Evolutionary conservation across 2,888 invertebrate species (phyloP).

Genomic region (Philopedon plagiatum): DNA sequence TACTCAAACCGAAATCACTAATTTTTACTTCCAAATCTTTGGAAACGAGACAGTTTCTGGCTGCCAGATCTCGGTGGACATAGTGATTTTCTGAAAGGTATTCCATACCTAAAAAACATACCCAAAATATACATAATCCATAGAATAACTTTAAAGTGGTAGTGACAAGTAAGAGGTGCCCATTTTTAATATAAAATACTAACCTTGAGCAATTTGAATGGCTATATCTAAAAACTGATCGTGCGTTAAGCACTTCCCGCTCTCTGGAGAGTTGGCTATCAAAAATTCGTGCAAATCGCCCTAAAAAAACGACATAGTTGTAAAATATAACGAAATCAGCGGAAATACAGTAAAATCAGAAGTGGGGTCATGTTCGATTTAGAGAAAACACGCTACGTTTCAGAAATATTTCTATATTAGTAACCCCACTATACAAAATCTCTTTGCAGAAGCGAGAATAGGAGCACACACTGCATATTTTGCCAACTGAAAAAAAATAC

Average conservation of each 20-base stretch:
- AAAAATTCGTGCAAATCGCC: slow-evolving; percentile 98
- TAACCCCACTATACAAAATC: too few relatives aligned
- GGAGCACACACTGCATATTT: too few relatives aligned
- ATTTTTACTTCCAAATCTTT: slow-evolving; percentile 97
- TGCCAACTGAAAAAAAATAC: slow-evolving; percentile 24
- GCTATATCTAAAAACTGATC: slow-evolving; percentile 92
- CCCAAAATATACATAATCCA: too few relatives aligned
- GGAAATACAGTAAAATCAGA: too few relatives aligned
- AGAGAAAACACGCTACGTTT: too few relatives aligned
- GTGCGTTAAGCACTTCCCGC: slow-evolving; percentile 83
- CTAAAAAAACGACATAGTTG: slow-evolving; percentile 65
- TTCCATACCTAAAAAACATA: slow-evolving; percentile 85
- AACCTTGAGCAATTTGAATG: slow-evolving; percentile 84
- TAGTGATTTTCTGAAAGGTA: slow-evolving; percentile 93
- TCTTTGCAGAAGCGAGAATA: too few relatives aligned
- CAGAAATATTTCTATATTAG: too few relatives aligned
- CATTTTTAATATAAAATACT: background rate
- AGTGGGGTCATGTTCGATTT: too few relatives aligned
- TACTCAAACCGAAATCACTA: slow-evolving; percentile 94
- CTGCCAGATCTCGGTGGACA: slow-evolving; percentile 96
- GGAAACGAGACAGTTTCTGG: slow-evolving; percentile 96
- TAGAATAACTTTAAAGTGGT: too few relatives aligned
- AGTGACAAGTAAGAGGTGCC: background rate
- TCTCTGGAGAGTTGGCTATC: slow-evolving; percentile 90
- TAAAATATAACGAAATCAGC: slow-evolving; percentile 10